Evolutionary conservation across 2,797 vertebrate species (phyloP).

Genomic region (Phrynocephalus guinanensis): DNA sequence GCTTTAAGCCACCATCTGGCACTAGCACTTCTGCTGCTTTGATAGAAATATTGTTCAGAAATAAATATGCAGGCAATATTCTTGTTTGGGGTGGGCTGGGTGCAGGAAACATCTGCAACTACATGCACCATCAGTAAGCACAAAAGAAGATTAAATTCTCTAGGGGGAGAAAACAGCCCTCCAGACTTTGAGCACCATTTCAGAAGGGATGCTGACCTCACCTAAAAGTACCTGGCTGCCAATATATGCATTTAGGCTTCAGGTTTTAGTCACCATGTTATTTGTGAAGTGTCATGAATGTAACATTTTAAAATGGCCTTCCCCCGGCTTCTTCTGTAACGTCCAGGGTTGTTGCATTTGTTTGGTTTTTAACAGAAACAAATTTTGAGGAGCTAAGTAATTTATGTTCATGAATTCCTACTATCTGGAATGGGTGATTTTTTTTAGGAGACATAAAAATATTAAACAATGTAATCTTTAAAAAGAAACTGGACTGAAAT

Average conservation of each 20-base stretch:
- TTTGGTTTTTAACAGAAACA: not conserved
- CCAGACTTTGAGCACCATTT: conserved; percentile 16
- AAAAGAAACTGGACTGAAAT: not conserved
- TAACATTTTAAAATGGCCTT: conserved; percentile 21
- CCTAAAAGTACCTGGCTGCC: not conserved
- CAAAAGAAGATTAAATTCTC: conserved; percentile 18
- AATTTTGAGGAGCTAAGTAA: not conserved
- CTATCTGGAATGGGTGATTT: not conserved
- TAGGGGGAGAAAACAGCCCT: conserved; percentile 16
- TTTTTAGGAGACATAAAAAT: not conserved
- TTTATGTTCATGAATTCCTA: not conserved
- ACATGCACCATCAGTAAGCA: conserved; percentile 23
- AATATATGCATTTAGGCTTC: not conserved
- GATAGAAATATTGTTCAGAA: conserved; percentile 62
- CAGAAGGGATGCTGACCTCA: not conserved
- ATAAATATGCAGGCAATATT: conserved; percentile 54
- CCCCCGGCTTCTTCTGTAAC: not conserved
- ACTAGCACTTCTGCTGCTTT: conserved; percentile 61
- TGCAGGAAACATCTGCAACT: conserved; percentile 25
- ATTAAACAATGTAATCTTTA: not conserved
- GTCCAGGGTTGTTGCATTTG: not conserved
- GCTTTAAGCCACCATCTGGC: conserved; percentile 69
- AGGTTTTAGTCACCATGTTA: not conserved
- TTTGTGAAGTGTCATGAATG: not conserved
- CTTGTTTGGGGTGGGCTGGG: conserved; percentile 56